Evolutionary conservation across 1,140 invertebrate species (phyloP).

Genomic region (Cydia amplana): DNA sequence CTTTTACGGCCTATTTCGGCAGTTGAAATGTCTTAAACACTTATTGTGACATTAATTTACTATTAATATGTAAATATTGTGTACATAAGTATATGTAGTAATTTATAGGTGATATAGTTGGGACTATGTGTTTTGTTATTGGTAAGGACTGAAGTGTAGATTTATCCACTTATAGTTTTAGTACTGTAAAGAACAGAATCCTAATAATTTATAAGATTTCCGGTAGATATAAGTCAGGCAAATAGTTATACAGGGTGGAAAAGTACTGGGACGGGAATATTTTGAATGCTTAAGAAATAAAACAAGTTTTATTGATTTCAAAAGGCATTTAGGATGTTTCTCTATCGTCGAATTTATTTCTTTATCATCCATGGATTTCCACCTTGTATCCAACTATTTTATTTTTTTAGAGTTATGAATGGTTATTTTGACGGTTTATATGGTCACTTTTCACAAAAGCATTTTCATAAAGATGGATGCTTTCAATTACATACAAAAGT

Average conservation of each 20-base stretch:
- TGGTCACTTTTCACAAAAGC: no score
- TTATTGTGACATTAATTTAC: background rate
- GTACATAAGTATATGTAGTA: slow-evolving; percentile 18
- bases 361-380: background rate
- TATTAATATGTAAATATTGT: slow-evolving; percentile 26
- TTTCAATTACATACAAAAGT: no score
- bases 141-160: slow-evolving; percentile 16
- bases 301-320: background rate
- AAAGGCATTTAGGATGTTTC: background rate
- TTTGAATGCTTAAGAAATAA: background rate
- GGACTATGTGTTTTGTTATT: slow-evolving; percentile 22
- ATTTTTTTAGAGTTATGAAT: background rate
- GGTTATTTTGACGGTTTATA: background rate
- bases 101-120: slow-evolving; percentile 19
- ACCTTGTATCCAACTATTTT: background rate
- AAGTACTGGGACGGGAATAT: background rate
- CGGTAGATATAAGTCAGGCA: background rate
- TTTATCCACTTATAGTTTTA: slow-evolving; percentile 23
- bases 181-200: slow-evolving; percentile 22
- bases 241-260: background rate
- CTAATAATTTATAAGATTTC: slow-evolving; percentile 24
- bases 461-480: no score
- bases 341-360: slow-evolving; percentile 7
- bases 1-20: background rate
- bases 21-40: background rate